Conservation (phyloP, 2,888 invertebrate species). For the Autographa pulchrina region DNA sequence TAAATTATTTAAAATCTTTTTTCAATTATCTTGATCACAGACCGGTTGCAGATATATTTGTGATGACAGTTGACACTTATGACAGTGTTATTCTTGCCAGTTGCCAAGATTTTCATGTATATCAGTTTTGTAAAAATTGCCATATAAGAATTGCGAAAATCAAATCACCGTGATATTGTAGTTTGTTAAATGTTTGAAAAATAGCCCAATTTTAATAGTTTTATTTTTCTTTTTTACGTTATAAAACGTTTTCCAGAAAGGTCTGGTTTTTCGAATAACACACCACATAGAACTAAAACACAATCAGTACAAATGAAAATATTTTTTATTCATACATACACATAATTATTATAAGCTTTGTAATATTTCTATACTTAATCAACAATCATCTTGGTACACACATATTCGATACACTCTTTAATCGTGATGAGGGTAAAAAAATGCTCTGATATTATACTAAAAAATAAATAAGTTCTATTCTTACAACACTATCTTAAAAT, state of each 20-base stretch:
- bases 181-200: too few species aligned
- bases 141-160: too few species aligned
- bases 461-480: constrained; percentile 1
- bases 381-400: not conserved
- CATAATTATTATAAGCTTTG: not conserved
- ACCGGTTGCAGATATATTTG: not conserved
- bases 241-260: too few species aligned
- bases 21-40: not conserved
- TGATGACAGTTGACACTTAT: not conserved
- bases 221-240: too few species aligned
- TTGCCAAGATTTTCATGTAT: not conserved
- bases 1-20: not conserved
- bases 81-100: not conserved
- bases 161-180: too few species aligned
- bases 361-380: not conserved
- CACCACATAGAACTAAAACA: too few species aligned
- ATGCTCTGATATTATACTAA: not conserved
- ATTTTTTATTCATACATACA: not conserved
- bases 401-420: not conserved
- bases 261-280: too few species aligned
- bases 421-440: not conserved
- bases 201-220: too few species aligned
- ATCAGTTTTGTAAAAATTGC: not conserved
- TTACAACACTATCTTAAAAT: not conserved
- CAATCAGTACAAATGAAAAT: too few species aligned